Conservation (phyloP, 2,797 vertebrate genomes). For the Paratrypauchen microcephalus region DNA sequence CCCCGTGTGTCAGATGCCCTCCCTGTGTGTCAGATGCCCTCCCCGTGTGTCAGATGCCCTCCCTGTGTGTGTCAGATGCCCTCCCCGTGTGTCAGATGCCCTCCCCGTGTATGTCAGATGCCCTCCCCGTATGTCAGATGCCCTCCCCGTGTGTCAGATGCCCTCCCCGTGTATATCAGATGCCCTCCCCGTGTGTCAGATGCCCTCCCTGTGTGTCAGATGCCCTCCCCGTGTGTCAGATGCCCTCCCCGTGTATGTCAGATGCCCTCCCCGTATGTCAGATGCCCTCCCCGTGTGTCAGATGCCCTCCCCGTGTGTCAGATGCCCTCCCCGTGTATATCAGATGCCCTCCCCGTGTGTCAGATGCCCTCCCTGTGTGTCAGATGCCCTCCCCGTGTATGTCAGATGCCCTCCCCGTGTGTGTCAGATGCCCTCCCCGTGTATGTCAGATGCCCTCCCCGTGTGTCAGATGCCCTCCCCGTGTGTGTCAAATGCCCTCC, state of each 20-base stretch:
- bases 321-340: no score
- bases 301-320: no score
- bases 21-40: background rate
- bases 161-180: no score
- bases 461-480: conserved; percentile 6
- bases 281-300: no score
- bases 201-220: background rate
- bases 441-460: conserved; percentile 34
- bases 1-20: background rate
- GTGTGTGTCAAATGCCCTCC: background rate
- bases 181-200: no score
- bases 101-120: background rate
- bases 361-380: background rate
- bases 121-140: no score
- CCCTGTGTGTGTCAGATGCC: background rate
- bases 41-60: no score
- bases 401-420: background rate
- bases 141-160: background rate
- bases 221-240: background rate
- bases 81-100: background rate
- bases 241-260: background rate
- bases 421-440: background rate
- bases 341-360: background rate
- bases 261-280: background rate
- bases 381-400: no score